These are phyloP conservation scores for Cyclophora albipunctata DNA, from an alignment of 2,888 invertebrate genomes.

Conservation along the genomic window DNA sequence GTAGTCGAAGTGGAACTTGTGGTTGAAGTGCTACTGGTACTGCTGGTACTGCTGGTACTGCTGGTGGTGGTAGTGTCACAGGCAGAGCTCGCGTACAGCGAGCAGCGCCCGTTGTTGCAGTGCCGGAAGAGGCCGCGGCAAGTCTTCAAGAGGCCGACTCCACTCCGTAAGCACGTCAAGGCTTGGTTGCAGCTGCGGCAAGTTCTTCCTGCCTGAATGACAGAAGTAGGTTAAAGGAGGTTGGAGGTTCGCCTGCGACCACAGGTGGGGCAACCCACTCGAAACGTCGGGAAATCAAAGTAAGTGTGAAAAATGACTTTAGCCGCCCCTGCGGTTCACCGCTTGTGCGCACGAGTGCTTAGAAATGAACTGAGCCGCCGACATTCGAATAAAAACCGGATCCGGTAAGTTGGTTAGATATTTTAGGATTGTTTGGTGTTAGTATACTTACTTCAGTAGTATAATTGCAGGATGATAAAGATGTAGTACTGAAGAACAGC, in stretches of 20 bases:
- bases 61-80: slow-evolving; percentile 24
- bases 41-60: slow-evolving; percentile 10
- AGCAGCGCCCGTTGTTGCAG: slow-evolving; percentile 50
- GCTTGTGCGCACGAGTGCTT: too few species aligned
- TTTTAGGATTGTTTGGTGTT: too few species aligned
- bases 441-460: slow-evolving; percentile 14
- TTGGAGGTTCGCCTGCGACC: neutral
- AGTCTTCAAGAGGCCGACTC: slow-evolving; percentile 28
- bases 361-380: too few species aligned
- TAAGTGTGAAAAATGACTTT: too few species aligned
- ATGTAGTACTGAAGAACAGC: slow-evolving; percentile 12
- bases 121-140: slow-evolving; percentile 34
- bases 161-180: slow-evolving; percentile 30
- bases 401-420: too few species aligned
- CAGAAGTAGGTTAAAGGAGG: neutral
- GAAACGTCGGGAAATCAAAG: too few species aligned
- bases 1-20: slow-evolving; percentile 9
- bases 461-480: slow-evolving; percentile 21
- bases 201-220: slow-evolving; percentile 15
- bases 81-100: slow-evolving; percentile 28
- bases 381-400: too few species aligned
- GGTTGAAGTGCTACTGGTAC: slow-evolving; percentile 1
- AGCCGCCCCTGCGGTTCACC: too few species aligned
- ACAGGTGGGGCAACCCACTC: too few species aligned
- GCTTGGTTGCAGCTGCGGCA: slow-evolving; percentile 34